Conservation (phyloP, 53 echinoderm and acorn worm species). For the Pentamera pediparva region DNA sequence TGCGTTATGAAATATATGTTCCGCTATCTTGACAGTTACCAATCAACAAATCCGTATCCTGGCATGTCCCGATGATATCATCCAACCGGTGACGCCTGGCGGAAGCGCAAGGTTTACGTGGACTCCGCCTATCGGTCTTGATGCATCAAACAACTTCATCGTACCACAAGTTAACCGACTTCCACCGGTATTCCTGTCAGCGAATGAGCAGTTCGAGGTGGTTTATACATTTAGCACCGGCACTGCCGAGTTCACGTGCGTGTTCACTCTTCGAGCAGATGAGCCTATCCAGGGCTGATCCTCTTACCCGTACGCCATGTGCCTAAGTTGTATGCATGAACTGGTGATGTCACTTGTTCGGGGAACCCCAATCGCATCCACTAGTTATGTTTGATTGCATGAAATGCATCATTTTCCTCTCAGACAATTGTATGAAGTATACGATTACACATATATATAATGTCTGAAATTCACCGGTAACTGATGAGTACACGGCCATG, state of each 20-base stretch:
- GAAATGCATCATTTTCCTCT: too few species aligned
- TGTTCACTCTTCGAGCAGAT: neutral
- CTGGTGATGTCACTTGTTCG: too few species aligned
- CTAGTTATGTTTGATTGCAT: too few species aligned
- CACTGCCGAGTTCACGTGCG: neutral
- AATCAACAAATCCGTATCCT: neutral
- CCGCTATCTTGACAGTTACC: neutral
- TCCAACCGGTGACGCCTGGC: neutral
- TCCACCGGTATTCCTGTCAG: conserved; percentile 13
- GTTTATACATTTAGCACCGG: conserved; percentile 3
- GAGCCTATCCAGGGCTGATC: too few species aligned
- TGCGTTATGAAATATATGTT: neutral
- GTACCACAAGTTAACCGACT: neutral
- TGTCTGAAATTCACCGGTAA: too few species aligned
- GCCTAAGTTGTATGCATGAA: too few species aligned
- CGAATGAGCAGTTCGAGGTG: neutral
- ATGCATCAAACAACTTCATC: neutral
- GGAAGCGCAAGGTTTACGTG: conserved; percentile 15
- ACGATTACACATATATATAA: too few species aligned
- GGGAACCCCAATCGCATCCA: too few species aligned
- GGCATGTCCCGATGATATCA: conserved; percentile 4
- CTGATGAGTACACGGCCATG: too few species aligned
- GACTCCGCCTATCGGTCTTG: conserved; percentile 12
- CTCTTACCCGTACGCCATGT: too few species aligned
- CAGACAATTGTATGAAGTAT: too few species aligned